Percentiles rank a stretch among this genome's conserved stretches.
These are phyloP conservation scores for Psettodes erumei DNA, from an alignment of 2,113 vertebrate species.

Conservation along the genomic window DNA sequence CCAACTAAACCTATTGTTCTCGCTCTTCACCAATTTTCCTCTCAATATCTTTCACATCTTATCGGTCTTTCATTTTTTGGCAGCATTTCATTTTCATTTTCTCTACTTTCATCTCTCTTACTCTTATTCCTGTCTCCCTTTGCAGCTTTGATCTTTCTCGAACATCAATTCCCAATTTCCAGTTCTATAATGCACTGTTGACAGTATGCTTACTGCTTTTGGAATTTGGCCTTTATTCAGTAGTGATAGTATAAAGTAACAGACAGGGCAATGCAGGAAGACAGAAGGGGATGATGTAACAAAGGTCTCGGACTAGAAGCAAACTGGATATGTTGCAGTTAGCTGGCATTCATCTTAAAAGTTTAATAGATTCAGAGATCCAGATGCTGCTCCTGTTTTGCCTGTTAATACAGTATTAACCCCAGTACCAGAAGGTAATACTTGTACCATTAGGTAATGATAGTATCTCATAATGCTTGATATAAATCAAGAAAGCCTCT, in stretches of 20 bases:
- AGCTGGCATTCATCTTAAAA: not conserved
- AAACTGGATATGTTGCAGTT: not conserved
- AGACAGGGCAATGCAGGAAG: not conserved
- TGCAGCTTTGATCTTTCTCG: constrained; percentile 40
- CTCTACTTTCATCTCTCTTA: constrained; percentile 40
- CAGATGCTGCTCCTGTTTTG: not conserved
- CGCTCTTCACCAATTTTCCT: constrained; percentile 70
- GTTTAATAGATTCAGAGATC: too few species aligned
- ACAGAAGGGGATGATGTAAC: not conserved
- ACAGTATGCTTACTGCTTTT: not conserved
- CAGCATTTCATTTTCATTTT: constrained; percentile 59
- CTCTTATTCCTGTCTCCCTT: constrained; percentile 33
- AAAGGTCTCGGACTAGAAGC: not conserved
- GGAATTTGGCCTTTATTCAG: not conserved
- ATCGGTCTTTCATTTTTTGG: constrained; percentile 69
- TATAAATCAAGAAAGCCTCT: not conserved
- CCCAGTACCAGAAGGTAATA: not conserved
- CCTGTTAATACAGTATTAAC: not conserved
- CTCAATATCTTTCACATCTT: constrained; percentile 72
- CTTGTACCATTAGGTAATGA: not conserved
- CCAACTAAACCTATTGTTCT: constrained; percentile 72
- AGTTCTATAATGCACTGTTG: not conserved
- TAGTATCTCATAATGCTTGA: not conserved
- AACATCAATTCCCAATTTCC: constrained; percentile 31
- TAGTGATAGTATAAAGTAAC: not conserved